Percentiles rank a stretch among this genome's conserved stretches.
Evolutionary conservation across 2,888 invertebrate species (phyloP).

Genomic region (Chloroclystis v-ata): DNA sequence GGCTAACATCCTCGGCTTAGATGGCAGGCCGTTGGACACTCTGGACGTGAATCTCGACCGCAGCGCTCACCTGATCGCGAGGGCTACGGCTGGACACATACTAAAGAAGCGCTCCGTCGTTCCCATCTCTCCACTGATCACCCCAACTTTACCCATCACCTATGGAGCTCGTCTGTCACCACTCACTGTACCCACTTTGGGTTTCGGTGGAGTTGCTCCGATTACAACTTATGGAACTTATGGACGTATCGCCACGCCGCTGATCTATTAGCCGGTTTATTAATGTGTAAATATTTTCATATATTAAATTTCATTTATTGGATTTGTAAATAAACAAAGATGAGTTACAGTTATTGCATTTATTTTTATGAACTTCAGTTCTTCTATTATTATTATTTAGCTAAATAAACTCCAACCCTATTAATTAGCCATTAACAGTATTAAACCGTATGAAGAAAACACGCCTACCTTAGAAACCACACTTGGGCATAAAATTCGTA

Average conservation of each 20-base stretch:
- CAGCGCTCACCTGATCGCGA: slow-evolving; percentile 55
- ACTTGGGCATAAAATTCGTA: too few species aligned
- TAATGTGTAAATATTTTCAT: background rate
- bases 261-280: slow-evolving; percentile 30
- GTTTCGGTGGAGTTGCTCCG: slow-evolving; percentile 18
- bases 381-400: too few species aligned
- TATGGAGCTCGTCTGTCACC: slow-evolving; percentile 15
- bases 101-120: slow-evolving; percentile 54
- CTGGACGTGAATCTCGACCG: slow-evolving; percentile 66
- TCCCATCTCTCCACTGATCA: slow-evolving; percentile 12
- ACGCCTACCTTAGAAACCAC: too few species aligned
- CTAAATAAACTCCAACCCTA: too few species aligned
- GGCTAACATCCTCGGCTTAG: slow-evolving; percentile 58
- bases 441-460: too few species aligned
- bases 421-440: too few species aligned
- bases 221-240: slow-evolving; percentile 12
- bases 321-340: slow-evolving; percentile 57
- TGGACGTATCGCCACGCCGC: slow-evolving; percentile 17
- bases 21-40: slow-evolving; percentile 67
- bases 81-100: slow-evolving; percentile 47
- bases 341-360: slow-evolving; percentile 49
- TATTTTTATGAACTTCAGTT: background rate
- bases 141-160: slow-evolving; percentile 9
- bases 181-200: slow-evolving; percentile 12
- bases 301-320: slow-evolving; percentile 17